A percentile compares a stretch with the other conserved stretches of the same genome.
These are phyloP conservation scores for Halictus rubicundus DNA, from an alignment of 1,140 invertebrate species.

Conservation along the genomic window DNA sequence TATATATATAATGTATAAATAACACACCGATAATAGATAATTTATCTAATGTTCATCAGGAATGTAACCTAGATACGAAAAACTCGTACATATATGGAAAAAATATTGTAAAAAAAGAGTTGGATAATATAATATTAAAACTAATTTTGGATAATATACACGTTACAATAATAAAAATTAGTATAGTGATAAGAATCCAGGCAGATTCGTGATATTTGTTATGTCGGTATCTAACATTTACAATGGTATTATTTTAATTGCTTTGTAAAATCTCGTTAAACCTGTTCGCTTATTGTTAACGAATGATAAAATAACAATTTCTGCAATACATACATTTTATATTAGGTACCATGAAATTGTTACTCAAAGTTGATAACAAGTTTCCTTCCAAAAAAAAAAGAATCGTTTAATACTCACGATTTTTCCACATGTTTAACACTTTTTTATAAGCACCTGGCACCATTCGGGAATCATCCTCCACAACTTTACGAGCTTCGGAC, in stretches of 20 bases:
- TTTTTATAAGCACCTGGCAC: conserved; percentile 59
- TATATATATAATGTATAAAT: neutral
- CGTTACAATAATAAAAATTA: too few relatives aligned
- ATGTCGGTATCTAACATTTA: too few relatives aligned
- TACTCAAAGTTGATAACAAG: neutral
- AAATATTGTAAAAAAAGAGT: neutral
- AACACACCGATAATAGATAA: neutral
- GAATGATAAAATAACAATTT: too few relatives aligned
- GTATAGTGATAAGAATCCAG: too few relatives aligned
- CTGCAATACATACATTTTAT: neutral
- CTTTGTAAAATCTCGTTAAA: too few relatives aligned
- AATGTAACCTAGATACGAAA: neutral
- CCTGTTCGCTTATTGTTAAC: too few relatives aligned
- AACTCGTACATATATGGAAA: too few relatives aligned
- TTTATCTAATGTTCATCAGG: conserved; percentile 5
- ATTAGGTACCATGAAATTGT: neutral
- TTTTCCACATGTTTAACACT: conserved; percentile 64
- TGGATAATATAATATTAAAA: too few relatives aligned
- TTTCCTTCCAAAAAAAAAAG: neutral
- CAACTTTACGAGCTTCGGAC: conserved; percentile 38
- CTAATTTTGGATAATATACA: too few relatives aligned
- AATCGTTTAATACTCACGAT: conserved; percentile 60
- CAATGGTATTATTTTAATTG: neutral
- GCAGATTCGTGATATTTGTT: too few relatives aligned
- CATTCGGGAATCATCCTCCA: conserved; percentile 41